Percentiles rank a stretch among this genome's conserved stretches.
Conservation (phyloP, 2,113 vertebrate species). For the Propithecus coquereli region DNA sequence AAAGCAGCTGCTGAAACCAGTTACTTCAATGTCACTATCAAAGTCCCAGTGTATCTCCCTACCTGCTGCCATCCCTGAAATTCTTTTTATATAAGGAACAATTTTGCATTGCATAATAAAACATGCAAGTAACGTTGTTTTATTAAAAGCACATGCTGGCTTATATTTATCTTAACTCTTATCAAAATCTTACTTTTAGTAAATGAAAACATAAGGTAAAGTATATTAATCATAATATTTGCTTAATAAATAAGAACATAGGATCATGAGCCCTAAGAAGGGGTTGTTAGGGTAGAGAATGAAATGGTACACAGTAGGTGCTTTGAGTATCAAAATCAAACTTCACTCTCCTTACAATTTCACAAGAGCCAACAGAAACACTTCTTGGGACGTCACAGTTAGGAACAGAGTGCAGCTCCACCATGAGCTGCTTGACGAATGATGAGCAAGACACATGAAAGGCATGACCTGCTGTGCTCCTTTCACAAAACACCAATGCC, state of each 20-base stretch:
- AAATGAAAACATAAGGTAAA: neutral
- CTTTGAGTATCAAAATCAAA: neutral
- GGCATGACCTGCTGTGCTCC: neutral
- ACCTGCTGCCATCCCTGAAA: neutral
- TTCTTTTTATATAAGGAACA: neutral
- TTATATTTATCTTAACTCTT: neutral
- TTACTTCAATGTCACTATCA: neutral
- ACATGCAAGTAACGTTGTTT: neutral
- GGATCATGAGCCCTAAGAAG: neutral
- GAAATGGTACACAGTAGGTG: neutral
- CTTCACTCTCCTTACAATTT: neutral
- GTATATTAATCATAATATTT: neutral
- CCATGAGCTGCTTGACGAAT: neutral
- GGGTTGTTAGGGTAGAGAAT: fast-evolving
- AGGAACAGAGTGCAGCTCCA: fast-evolving
- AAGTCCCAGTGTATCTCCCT: neutral
- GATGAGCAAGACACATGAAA: neutral
- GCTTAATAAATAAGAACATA: neutral
- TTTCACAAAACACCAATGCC: neutral
- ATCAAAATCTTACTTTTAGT: neutral
- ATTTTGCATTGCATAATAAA: neutral
- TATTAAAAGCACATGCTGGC: neutral
- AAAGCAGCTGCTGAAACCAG: neutral
- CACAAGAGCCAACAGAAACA: neutral
- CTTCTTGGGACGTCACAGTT: fast-evolving